Conservation (phyloP, 2,888 invertebrate species). For the Gisinianus flammeolus region DNA sequence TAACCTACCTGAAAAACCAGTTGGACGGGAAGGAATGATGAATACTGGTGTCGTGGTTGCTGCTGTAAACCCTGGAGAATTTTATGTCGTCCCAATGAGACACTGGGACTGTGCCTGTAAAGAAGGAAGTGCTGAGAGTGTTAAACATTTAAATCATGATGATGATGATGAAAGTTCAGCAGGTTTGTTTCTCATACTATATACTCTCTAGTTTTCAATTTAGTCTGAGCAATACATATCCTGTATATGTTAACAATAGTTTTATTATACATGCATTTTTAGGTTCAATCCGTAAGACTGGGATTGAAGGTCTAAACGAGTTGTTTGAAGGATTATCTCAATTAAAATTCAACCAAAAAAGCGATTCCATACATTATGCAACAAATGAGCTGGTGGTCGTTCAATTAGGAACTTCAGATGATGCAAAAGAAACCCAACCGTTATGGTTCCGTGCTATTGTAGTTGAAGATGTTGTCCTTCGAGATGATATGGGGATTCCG, state of each 20-base stretch:
- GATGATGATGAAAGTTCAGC: not conserved
- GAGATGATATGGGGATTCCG: not conserved
- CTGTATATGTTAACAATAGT: not conserved
- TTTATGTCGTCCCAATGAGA: conserved; percentile 24
- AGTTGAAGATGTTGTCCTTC: not conserved
- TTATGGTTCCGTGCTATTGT: conserved; percentile 20
- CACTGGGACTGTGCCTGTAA: conserved; percentile 40
- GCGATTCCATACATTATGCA: not conserved
- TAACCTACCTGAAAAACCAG: conserved; percentile 18
- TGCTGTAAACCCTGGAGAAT: conserved; percentile 30
- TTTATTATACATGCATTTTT: not conserved
- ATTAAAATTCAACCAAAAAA: not conserved
- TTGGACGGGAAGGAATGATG: conserved; percentile 39
- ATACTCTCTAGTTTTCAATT: not conserved
- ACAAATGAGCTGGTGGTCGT: conserved; percentile 24
- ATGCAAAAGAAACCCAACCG: not conserved
- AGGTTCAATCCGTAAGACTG: not conserved
- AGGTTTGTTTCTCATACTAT: not conserved
- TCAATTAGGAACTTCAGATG: not conserved
- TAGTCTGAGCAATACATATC: not conserved
- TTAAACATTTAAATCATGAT: not conserved
- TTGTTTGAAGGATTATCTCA: not conserved
- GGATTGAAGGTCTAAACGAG: conserved; percentile 10
- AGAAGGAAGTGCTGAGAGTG: conserved; percentile 1
- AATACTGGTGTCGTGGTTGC: not conserved